Conservation (phyloP, 2,113 vertebrate species). For the Nymphicus hollandicus region DNA sequence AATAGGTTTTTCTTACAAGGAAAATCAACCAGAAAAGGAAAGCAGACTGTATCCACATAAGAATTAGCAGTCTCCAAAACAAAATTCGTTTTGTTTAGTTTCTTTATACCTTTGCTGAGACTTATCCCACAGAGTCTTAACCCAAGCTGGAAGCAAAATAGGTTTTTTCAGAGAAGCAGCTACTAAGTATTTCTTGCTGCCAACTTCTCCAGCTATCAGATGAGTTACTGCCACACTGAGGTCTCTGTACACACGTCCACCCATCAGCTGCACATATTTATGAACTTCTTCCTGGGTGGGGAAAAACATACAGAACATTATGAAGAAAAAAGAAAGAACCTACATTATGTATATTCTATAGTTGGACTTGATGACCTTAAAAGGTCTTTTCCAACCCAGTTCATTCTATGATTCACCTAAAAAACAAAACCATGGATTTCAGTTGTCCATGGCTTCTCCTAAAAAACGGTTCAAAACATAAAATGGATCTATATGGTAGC, state of each 20-base stretch:
- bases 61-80: background rate
- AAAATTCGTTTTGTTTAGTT: background rate
- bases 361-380: background rate
- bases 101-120: constrained; percentile 85
- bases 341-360: background rate
- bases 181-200: constrained; percentile 97
- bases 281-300: constrained; percentile 86
- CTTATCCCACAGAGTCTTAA: constrained; percentile 88
- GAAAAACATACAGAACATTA: background rate
- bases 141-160: constrained; percentile 90
- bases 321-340: background rate
- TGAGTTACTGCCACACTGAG: constrained; percentile 92
- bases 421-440: background rate
- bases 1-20: background rate
- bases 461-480: background rate
- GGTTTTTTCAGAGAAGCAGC: constrained; percentile 92
- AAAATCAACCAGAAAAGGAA: background rate
- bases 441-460: background rate
- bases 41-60: background rate
- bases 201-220: constrained; percentile 95
- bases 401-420: background rate
- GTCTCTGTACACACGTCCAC: constrained; percentile 87
- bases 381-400: background rate
- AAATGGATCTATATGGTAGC: background rate
- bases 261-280: constrained; percentile 92